Percentiles rank a stretch among this genome's conserved stretches.
phyloP scores from a whole-genome alignment of 2,113 vertebrate genomes.

The Trematomus loennbergii region DNA sequence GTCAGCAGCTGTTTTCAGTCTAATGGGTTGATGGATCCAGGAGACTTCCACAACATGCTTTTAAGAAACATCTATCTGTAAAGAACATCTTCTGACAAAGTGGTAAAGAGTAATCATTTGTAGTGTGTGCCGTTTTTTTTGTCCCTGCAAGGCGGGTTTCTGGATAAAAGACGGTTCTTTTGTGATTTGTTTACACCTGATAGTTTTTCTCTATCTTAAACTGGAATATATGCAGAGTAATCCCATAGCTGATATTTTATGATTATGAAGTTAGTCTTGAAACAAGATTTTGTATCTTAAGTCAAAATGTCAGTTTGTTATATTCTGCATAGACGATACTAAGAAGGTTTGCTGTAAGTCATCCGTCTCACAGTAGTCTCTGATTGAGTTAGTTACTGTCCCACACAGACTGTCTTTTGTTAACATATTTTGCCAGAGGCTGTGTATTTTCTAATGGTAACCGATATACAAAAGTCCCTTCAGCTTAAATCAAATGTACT shows the following conservation, averaged over 20 bases:
- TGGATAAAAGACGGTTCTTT: neutral
- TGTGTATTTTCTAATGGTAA: slow-evolving; percentile 38
- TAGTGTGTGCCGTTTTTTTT: neutral
- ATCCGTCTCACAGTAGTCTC: slow-evolving; percentile 32
- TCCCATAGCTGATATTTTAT: no score
- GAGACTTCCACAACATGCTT: neutral
- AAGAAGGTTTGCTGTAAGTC: neutral
- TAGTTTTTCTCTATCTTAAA: neutral
- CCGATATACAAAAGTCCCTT: neutral
- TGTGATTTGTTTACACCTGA: neutral
- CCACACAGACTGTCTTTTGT: slow-evolving; percentile 47
- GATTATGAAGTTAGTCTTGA: no score
- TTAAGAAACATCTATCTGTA: neutral
- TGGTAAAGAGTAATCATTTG: neutral
- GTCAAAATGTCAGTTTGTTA: slow-evolving; percentile 11
- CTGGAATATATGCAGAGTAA: no score
- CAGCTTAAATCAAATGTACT: slow-evolving; percentile 19
- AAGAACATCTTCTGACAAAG: neutral
- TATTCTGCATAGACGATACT: neutral
- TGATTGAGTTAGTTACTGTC: slow-evolving; percentile 24
- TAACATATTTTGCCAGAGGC: slow-evolving; percentile 4
- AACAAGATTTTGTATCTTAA: neutral
- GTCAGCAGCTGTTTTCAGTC: slow-evolving; percentile 57
- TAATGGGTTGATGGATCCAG: slow-evolving; percentile 11
- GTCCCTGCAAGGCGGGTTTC: neutral